phyloP scores from a whole-genome alignment of 2,888 invertebrate genomes.

The Diarsia rubi region DNA sequence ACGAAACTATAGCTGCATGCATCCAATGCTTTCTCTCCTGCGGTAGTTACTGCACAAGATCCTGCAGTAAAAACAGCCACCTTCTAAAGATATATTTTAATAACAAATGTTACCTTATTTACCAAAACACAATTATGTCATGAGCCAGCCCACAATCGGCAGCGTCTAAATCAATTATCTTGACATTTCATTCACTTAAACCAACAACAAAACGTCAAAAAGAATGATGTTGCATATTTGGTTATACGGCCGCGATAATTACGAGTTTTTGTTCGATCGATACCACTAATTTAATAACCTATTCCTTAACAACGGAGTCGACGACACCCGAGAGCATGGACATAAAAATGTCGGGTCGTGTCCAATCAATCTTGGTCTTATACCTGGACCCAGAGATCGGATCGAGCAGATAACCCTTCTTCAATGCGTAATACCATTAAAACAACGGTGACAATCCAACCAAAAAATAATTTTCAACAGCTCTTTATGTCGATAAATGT shows the following conservation, averaged over 20 bases:
- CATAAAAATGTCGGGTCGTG: slow-evolving; percentile 88
- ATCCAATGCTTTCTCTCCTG: too few species aligned
- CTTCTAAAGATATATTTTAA: slow-evolving; percentile 20
- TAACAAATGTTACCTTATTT: slow-evolving; percentile 53
- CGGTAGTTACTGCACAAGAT: too few species aligned
- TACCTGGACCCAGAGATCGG: slow-evolving; percentile 88
- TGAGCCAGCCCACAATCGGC: slow-evolving; percentile 47
- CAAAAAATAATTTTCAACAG: slow-evolving; percentile 90
- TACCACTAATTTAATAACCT: slow-evolving; percentile 89
- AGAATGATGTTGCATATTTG: slow-evolving; percentile 72
- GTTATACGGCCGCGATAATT: slow-evolving; percentile 76
- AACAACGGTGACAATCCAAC: slow-evolving; percentile 91
- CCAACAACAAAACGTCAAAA: slow-evolving; percentile 70
- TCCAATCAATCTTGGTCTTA: slow-evolving; percentile 88
- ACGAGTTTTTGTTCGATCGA: slow-evolving; percentile 80
- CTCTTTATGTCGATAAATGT: slow-evolving; percentile 80
- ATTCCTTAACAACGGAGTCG: slow-evolving; percentile 82
- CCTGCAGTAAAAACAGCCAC: too few species aligned
- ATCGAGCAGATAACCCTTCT: slow-evolving; percentile 88
- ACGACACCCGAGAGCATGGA: slow-evolving; percentile 86
- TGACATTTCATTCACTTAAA: slow-evolving; percentile 73
- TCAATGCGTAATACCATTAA: slow-evolving; percentile 91
- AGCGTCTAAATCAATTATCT: slow-evolving; percentile 65
- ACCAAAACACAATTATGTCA: slow-evolving; percentile 45
- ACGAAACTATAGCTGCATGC: not conserved